Percentiles rank a stretch among this genome's conserved stretches.
phyloP scores from a whole-genome alignment of 2,888 invertebrate species.

The Diaperis boleti region DNA sequence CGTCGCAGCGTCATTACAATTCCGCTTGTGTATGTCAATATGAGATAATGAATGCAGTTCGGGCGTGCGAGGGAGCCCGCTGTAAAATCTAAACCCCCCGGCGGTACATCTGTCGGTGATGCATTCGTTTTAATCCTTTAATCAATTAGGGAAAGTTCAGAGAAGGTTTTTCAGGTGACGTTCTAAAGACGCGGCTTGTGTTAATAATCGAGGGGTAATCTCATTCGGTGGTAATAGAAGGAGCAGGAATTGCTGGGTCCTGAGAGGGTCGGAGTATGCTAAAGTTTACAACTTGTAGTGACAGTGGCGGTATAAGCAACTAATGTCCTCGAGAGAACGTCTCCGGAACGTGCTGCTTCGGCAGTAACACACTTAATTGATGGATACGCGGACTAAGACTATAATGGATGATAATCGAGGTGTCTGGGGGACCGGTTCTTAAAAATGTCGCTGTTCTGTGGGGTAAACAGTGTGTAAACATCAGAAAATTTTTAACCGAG shows the following conservation, averaged over 20 bases:
- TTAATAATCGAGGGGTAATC: slow-evolving; percentile 10
- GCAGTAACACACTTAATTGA: slow-evolving; percentile 56
- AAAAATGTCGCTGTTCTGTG: background rate
- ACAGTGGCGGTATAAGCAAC: slow-evolving; percentile 53
- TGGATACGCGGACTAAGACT: slow-evolving; percentile 46
- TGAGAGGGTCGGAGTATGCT: slow-evolving; percentile 7
- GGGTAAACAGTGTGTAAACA: too few species aligned
- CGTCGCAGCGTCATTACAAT: slow-evolving; percentile 33
- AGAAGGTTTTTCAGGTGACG: background rate
- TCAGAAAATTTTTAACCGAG: too few species aligned
- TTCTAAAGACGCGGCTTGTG: background rate
- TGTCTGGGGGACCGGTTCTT: too few species aligned
- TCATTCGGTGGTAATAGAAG: background rate
- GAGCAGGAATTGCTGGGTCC: background rate
- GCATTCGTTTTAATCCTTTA: slow-evolving; percentile 22
- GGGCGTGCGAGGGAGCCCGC: slow-evolving; percentile 9
- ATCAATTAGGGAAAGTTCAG: slow-evolving; percentile 11
- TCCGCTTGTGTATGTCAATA: slow-evolving; percentile 40
- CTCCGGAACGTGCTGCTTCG: slow-evolving; percentile 53
- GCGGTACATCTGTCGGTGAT: slow-evolving; percentile 36
- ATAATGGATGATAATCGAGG: background rate
- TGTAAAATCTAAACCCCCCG: slow-evolving; percentile 40
- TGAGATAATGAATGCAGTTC: slow-evolving; percentile 40
- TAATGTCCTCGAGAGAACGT: slow-evolving; percentile 53
- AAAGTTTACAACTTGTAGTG: slow-evolving; percentile 57